phyloP scores from a whole-genome alignment of 2,113 vertebrate species.

The Platysternon megacephalum region DNA sequence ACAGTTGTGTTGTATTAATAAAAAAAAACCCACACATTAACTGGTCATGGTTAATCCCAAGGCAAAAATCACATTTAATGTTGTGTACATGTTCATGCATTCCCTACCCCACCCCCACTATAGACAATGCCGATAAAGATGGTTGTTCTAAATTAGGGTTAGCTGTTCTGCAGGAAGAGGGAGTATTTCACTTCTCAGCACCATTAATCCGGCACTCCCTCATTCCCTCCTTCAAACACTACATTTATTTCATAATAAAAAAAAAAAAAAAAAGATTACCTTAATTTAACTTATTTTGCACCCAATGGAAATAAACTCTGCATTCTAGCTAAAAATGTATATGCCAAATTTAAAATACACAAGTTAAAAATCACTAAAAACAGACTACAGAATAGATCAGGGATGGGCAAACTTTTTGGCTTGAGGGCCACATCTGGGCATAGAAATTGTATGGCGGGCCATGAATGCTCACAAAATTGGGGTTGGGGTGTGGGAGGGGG shows the following conservation, averaged over 20 bases:
- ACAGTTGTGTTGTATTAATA: background rate
- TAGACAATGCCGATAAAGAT: background rate
- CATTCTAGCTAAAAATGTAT: background rate
- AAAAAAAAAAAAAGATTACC: background rate
- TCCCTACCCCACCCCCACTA: background rate
- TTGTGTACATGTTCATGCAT: background rate
- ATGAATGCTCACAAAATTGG: no score
- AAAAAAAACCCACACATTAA: background rate
- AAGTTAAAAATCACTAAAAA: background rate
- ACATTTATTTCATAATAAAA: background rate
- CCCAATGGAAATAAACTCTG: background rate
- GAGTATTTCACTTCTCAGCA: background rate
- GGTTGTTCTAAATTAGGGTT: background rate
- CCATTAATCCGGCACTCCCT: background rate
- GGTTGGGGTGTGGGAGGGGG: no score
- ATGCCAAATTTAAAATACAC: constrained; percentile 36
- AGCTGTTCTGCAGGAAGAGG: background rate
- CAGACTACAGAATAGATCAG: background rate
- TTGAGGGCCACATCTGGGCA: no score
- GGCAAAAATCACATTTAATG: background rate
- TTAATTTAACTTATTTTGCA: background rate
- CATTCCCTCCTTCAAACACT: background rate
- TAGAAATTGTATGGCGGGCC: no score
- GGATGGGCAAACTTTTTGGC: no score
- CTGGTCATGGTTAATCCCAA: background rate